Conservation (phyloP, 2,797 vertebrate genomes). For the Podargus strigoides region DNA sequence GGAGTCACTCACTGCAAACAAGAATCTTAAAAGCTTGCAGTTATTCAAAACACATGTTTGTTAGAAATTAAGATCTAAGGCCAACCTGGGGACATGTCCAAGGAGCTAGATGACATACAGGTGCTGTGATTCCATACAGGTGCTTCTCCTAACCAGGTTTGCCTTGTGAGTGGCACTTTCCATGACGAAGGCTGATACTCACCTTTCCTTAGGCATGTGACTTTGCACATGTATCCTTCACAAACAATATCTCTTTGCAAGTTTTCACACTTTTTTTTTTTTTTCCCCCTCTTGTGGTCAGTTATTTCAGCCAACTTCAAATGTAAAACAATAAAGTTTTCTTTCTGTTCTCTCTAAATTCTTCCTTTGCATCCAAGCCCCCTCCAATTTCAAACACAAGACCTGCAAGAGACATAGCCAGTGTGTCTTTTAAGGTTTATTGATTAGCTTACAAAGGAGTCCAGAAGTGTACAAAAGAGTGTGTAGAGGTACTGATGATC, state of each 20-base stretch:
- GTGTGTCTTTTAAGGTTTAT: neutral
- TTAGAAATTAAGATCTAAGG: neutral
- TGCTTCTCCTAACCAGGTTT: neutral
- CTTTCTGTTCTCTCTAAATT: neutral
- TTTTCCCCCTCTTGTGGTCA: neutral
- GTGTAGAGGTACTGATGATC: neutral
- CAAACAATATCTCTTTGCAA: accelerated
- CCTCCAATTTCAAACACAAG: neutral
- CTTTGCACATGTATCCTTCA: neutral
- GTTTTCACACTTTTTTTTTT: neutral
- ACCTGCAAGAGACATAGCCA: neutral
- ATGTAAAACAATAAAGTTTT: neutral
- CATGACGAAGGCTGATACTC: neutral
- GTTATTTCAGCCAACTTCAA: neutral
- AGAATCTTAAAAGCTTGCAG: neutral
- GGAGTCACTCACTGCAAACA: neutral
- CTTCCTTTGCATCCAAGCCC: neutral
- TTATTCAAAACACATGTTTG: accelerated
- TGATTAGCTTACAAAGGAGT: neutral
- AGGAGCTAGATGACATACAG: accelerated
- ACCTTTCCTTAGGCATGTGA: neutral
- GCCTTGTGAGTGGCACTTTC: neutral
- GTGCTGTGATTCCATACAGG: accelerated
- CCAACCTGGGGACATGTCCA: neutral
- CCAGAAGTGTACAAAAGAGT: neutral